Evolutionary conservation across 2,797 vertebrate species (phyloP).

Genomic region (Carcharodon carcharias): DNA sequence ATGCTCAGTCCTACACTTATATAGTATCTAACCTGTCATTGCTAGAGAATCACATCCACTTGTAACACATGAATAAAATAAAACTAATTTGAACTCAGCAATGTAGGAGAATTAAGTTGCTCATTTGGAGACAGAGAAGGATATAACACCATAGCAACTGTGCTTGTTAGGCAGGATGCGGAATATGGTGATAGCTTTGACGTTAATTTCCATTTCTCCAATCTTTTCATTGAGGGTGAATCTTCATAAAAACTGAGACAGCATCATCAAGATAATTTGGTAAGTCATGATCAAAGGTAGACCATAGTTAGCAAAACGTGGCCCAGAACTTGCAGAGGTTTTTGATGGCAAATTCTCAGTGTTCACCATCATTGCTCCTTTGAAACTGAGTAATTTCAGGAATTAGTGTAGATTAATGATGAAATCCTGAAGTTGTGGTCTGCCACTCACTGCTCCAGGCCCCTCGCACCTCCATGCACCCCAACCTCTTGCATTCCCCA

Average conservation of each 20-base stretch:
- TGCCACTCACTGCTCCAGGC: no score
- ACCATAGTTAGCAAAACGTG: neutral
- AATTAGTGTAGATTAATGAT: no score
- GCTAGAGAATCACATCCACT: no score
- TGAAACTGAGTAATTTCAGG: no score
- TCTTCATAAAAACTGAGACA: neutral
- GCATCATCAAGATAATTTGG: neutral
- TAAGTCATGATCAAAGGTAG: neutral
- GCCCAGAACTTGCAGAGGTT: no score
- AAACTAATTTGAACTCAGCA: neutral
- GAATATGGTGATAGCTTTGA: neutral
- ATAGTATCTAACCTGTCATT: no score
- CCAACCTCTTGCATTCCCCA: no score
- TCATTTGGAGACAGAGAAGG: neutral
- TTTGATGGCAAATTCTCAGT: no score
- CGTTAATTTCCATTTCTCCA: neutral
- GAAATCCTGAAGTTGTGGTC: no score
- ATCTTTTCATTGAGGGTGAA: neutral
- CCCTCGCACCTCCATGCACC: no score
- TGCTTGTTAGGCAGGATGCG: neutral
- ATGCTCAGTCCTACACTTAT: no score
- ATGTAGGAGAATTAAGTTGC: neutral
- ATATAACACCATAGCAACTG: neutral
- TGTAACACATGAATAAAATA: neutral
- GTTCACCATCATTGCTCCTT: no score